A percentile compares a stretch with the other conserved stretches of the same genome.
Conservation (phyloP, 2,113 vertebrate species). For the Lichenostomus cassidix region DNA sequence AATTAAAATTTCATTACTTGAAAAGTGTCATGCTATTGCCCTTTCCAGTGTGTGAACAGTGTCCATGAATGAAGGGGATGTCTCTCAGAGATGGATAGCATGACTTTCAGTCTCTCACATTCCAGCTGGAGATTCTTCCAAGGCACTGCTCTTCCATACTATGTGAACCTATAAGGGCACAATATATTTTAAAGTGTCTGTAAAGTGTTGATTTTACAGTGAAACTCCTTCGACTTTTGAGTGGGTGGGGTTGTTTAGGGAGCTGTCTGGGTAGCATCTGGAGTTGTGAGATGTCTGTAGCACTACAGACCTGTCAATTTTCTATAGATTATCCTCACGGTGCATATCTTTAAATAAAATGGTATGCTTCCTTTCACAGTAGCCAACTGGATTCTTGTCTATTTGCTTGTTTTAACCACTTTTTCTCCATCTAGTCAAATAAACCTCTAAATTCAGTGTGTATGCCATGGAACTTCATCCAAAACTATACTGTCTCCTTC, state of each 20-base stretch:
- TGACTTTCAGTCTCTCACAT: not conserved
- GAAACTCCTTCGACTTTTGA: not conserved
- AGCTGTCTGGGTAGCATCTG: not conserved
- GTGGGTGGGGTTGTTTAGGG: not conserved
- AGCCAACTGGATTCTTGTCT: not conserved
- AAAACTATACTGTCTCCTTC: constrained; percentile 12
- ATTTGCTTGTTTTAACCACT: constrained; percentile 4
- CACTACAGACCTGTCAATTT: not conserved
- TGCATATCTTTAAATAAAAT: not conserved
- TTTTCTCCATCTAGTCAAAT: constrained; percentile 37
- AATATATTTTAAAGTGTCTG: not conserved
- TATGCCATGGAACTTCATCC: not conserved
- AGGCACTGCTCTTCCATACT: not conserved
- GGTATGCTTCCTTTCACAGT: not conserved
- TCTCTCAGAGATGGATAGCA: fast-evolving
- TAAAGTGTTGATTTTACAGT: not conserved
- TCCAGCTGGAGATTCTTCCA: fast-evolving
- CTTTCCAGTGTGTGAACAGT: not conserved
- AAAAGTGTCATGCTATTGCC: not conserved
- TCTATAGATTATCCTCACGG: not conserved
- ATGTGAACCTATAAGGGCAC: not conserved
- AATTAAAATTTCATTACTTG: constrained; percentile 33
- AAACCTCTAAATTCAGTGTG: constrained; percentile 11
- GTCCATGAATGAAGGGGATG: not conserved
- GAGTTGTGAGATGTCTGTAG: not conserved